Conservation (phyloP, 2,113 vertebrate genomes). For the Hystrix cristata region DNA sequence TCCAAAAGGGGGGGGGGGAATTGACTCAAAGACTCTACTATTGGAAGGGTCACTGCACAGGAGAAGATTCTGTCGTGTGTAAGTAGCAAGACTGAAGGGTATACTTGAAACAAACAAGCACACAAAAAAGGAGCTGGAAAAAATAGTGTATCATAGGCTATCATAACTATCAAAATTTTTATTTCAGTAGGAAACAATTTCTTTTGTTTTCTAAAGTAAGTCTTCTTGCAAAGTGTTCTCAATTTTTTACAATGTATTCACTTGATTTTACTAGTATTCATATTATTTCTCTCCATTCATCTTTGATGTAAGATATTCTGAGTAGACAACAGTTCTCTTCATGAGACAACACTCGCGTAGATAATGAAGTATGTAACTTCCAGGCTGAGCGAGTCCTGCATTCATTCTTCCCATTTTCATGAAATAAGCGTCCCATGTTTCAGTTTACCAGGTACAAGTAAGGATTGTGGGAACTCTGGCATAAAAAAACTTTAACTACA, state of each 20-base stretch:
- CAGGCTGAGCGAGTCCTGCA: rapidly evolving
- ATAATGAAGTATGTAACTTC: not conserved
- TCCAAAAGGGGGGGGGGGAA: not conserved
- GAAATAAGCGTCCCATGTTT: not conserved
- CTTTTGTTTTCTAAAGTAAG: not conserved
- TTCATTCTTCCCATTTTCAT: not conserved
- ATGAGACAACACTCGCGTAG: not conserved
- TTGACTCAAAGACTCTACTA: not conserved
- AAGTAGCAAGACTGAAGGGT: not conserved
- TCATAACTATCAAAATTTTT: not conserved
- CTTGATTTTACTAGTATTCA: not conserved
- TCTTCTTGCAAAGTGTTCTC: not conserved
- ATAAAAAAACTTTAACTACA: not conserved
- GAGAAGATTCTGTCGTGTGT: not conserved
- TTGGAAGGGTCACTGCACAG: not conserved
- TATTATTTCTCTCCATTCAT: not conserved
- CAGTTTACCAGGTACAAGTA: not conserved
- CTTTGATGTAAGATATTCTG: not conserved
- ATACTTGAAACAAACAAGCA: not conserved
- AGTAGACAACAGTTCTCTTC: not conserved
- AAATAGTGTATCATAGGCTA: not conserved
- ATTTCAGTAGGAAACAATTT: not conserved
- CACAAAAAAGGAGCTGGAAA: not conserved
- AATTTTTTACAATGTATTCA: not conserved
- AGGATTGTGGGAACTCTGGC: not conserved